These are phyloP conservation scores for Ceuthmochares aereus DNA, from an alignment of 2,113 vertebrate genomes.

Conservation along the genomic window DNA sequence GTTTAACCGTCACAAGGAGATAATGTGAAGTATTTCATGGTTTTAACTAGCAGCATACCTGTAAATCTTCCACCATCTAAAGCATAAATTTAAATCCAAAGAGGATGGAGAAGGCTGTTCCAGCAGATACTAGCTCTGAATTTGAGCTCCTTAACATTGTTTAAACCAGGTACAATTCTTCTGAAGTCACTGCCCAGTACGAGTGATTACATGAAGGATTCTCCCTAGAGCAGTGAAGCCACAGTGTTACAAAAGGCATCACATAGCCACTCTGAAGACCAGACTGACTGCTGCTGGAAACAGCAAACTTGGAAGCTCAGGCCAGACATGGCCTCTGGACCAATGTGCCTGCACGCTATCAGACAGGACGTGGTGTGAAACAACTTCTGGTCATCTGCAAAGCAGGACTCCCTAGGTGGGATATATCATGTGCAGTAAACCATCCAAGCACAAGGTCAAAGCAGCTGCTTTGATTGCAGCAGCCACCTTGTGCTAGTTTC, in stretches of 20 bases:
- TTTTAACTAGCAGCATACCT: neutral
- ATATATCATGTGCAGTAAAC: rapidly evolving
- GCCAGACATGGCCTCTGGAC: neutral
- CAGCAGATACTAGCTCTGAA: neutral
- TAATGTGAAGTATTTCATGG: neutral
- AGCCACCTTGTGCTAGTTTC: neutral
- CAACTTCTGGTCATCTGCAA: neutral
- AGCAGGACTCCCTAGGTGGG: neutral
- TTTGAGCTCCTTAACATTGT: neutral
- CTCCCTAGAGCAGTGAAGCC: neutral
- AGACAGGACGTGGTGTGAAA: neutral
- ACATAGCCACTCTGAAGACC: neutral
- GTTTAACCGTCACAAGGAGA: neutral
- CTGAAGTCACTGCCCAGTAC: neutral
- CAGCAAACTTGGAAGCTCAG: neutral
- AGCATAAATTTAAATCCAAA: neutral
- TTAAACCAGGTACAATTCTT: neutral
- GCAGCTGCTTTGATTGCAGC: neutral
- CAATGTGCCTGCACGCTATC: neutral
- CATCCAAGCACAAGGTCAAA: neutral
- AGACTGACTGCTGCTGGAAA: neutral
- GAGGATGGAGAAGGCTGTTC: neutral
- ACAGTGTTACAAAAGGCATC: neutral
- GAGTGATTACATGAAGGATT: neutral
- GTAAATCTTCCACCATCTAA: neutral